These are phyloP conservation scores for Steatocranus sp. DNA, from an alignment of 2,797 vertebrate species.

Conservation along the genomic window DNA sequence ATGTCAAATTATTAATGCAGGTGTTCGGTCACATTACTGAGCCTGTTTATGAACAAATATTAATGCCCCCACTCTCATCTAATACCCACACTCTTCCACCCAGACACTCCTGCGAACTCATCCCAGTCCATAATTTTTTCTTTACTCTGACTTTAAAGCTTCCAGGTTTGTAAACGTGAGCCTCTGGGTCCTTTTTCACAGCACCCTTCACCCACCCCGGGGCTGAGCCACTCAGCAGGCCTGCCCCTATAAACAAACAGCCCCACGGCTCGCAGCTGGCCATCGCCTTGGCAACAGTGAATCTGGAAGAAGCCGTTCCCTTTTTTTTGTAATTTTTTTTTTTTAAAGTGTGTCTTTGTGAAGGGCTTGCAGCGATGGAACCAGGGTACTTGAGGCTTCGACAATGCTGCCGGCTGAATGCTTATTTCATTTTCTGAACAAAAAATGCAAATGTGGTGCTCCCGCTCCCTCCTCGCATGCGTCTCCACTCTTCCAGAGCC, in stretches of 20 bases:
- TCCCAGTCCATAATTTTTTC: neutral
- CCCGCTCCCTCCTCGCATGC: neutral
- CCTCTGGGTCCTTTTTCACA: neutral
- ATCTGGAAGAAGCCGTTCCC: slow-evolving; percentile 60
- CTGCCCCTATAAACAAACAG: slow-evolving; percentile 68
- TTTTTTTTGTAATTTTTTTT: slow-evolving; percentile 11
- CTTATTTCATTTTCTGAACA: slow-evolving; percentile 71
- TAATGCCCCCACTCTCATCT: neutral
- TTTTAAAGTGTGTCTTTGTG: slow-evolving; percentile 69
- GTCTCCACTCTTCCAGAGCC: neutral
- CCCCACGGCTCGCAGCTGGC: slow-evolving; percentile 69
- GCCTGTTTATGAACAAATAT: neutral
- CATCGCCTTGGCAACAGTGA: slow-evolving; percentile 74
- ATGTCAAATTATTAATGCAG: neutral
- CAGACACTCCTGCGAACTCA: neutral
- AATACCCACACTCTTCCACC: neutral
- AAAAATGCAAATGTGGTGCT: slow-evolving; percentile 68
- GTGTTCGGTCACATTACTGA: neutral
- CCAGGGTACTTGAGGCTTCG: slow-evolving; percentile 68
- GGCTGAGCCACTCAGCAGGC: slow-evolving; percentile 33
- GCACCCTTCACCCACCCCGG: slow-evolving; percentile 23
- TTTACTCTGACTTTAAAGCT: neutral
- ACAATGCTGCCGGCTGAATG: slow-evolving; percentile 72
- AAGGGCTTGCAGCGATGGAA: slow-evolving; percentile 57
- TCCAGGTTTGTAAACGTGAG: slow-evolving; percentile 34